These are phyloP conservation scores for Brachypodius melanocephalos DNA, from an alignment of 2,113 vertebrate species.

Conservation along the genomic window DNA sequence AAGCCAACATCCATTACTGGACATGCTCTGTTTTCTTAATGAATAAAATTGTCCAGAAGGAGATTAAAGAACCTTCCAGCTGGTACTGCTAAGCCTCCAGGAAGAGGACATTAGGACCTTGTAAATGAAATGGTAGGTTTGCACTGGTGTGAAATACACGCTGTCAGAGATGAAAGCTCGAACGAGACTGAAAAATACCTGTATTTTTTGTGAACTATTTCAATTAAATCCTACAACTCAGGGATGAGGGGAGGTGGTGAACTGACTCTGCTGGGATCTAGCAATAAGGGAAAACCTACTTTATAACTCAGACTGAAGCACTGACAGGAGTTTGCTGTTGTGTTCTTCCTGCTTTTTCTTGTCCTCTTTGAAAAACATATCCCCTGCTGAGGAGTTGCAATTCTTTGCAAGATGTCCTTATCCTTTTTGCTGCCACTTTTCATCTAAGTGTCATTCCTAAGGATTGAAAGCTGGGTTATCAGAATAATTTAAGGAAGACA, in stretches of 20 bases:
- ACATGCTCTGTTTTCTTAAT: not conserved
- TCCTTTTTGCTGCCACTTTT: not conserved
- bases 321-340: not conserved
- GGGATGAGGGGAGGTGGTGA: not conserved
- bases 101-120: not conserved
- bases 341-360: not conserved
- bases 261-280: not conserved
- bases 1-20: not conserved
- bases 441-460: not conserved
- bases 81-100: not conserved
- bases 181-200: not conserved
- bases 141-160: not conserved
- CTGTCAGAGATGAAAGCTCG: not conserved
- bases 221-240: not conserved
- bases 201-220: not conserved
- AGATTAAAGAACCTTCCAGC: not conserved
- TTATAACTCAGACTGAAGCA: not conserved
- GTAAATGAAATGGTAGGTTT: not conserved
- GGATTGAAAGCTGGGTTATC: not conserved
- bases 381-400: not conserved
- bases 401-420: not conserved
- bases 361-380: not conserved
- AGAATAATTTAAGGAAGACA: not conserved
- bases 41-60: not conserved
- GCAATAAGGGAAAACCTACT: not conserved